These are phyloP conservation scores for Scalopus aquaticus DNA, from an alignment of 2,113 vertebrate genomes.

Conservation along the genomic window DNA sequence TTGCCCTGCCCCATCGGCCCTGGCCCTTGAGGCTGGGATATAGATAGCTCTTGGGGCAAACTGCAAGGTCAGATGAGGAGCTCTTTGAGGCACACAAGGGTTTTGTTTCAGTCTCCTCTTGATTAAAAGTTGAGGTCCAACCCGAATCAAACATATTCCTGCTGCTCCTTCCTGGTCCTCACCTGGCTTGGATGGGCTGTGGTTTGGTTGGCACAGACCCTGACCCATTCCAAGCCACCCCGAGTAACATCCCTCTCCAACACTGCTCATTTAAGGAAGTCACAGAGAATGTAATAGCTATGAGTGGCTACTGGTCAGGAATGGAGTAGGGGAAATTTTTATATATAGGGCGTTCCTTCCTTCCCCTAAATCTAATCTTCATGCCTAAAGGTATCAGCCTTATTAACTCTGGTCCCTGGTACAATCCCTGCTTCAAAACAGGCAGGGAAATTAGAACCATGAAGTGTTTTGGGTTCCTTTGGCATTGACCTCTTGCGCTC, in stretches of 20 bases:
- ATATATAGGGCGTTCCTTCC: background rate
- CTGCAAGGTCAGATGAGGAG: background rate
- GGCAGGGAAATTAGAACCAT: background rate
- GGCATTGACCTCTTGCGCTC: background rate
- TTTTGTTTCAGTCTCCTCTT: constrained; percentile 12
- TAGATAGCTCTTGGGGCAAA: background rate
- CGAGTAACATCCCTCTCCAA: background rate
- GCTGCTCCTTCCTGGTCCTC: background rate
- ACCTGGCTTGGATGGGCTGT: background rate
- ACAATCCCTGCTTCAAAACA: background rate
- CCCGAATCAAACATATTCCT: background rate
- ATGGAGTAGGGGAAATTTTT: background rate
- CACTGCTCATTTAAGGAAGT: background rate
- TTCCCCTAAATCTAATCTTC: background rate
- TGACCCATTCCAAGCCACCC: background rate
- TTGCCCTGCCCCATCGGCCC: background rate
- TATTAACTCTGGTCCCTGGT: constrained; percentile 3
- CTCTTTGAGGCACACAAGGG: background rate
- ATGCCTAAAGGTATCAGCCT: constrained; percentile 33
- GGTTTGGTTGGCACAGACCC: background rate
- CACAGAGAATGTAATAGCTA: background rate
- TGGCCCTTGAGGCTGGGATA: background rate
- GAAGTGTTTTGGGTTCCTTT: background rate
- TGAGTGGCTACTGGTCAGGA: background rate
- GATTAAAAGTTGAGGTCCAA: background rate